Conservation (phyloP, 2,888 invertebrate genomes). For the Choristoneura rosaceana region DNA sequence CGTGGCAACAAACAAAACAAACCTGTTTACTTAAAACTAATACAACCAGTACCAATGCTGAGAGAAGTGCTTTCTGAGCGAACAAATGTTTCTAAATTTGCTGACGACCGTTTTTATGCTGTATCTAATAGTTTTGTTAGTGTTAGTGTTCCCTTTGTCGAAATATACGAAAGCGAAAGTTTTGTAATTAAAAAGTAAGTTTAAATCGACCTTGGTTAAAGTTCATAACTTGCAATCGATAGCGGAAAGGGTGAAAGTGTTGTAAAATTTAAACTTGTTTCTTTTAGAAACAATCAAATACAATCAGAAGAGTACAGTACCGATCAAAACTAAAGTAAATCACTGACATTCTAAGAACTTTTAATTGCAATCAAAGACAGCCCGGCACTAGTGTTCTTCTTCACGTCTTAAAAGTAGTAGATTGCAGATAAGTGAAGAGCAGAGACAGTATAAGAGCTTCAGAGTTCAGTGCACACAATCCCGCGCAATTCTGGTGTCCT, state of each 20-base stretch:
- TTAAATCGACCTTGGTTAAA: neutral
- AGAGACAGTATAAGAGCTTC: too few relatives aligned
- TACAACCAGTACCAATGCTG: neutral
- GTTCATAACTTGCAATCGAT: slow-evolving; percentile 38
- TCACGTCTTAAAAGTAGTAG: too few relatives aligned
- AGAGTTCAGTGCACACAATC: too few relatives aligned
- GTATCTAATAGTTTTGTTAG: slow-evolving; percentile 71
- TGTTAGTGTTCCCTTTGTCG: slow-evolving; percentile 74
- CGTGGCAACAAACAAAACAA: slow-evolving; percentile 44
- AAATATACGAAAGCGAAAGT: slow-evolving; percentile 61
- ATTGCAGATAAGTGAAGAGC: too few relatives aligned
- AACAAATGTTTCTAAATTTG: slow-evolving; percentile 61
- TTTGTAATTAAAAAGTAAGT: slow-evolving; percentile 9
- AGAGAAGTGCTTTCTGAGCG: neutral
- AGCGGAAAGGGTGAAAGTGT: neutral
- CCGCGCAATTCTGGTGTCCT: too few relatives aligned
- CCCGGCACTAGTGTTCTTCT: too few relatives aligned
- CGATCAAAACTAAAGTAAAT: too few relatives aligned
- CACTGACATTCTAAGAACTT: too few relatives aligned
- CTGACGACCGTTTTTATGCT: slow-evolving; percentile 71
- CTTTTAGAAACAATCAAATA: neutral
- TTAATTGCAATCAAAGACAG: too few relatives aligned
- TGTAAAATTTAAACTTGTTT: neutral
- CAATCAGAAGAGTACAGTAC: neutral
- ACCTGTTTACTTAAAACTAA: neutral